Base-by-base conservation (phyloP, 2,888 invertebrate species). In the Agrochola lota region DNA sequence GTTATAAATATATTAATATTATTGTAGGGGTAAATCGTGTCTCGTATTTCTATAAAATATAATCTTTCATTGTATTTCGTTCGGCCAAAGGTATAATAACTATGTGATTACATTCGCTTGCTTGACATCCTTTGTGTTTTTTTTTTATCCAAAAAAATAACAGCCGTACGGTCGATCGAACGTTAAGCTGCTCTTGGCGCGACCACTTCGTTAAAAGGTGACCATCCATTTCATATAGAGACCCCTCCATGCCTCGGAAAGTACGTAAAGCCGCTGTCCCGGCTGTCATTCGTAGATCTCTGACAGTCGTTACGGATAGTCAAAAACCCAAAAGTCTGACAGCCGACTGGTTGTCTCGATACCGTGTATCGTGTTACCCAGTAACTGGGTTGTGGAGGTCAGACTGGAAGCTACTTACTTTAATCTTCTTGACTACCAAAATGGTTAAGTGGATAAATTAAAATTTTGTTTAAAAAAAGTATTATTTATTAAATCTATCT, bases 91-190 rank as follows among this genome's bases (percentile, higher is more conserved):
- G 17, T 84, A 17, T 30, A 30, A 57, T 49, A 20, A 55, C n/a
- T 57, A 55, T 66, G 35, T 67, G 66, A 82, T 80, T 80, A 84
- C 49, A 82, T 59, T 67, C 15, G 55, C 71, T 85, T 75, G 30
- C 68, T 75, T 69, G 26, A 49, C n/a, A 9, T 26, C 4, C 43
- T 35, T 81, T 12, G 15, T 17, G 46, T 76, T n/a, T n/a, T n/a
- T 40, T 35, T 52, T 7, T 59, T 49, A 49, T 23, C 52, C 43
- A 3, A 0, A 52, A 52, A 30, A 60, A 60, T 60, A 60, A 30
- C 9, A 60, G 30, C 30, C 17, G 0, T 9, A 60, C 8, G 17
- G 26, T 30, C 30, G 17, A 30, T 30, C 26, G 26, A 30, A 59
- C 6, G 59, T 59, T 59, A 15, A 59, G 59, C 59, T 59, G 6